Base-by-base conservation (phyloP, 1,140 invertebrate genomes). In the Caenorhabditis inopinata region DNA sequence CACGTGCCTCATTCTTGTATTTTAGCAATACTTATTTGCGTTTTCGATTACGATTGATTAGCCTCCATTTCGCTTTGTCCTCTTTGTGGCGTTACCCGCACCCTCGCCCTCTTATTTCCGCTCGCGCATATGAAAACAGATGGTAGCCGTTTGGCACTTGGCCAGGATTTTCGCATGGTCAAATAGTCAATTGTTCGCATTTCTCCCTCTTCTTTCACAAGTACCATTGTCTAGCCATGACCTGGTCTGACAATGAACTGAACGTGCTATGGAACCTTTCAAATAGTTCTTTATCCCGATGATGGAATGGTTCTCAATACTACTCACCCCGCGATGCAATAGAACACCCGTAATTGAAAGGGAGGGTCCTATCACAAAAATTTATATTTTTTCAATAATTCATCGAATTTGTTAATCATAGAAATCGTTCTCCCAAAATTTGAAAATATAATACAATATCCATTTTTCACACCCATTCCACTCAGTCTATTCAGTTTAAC, bases 21-120 rank as follows among this genome's bases (percentile, higher is more conserved):
- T 42, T 42, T 42, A 42, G 6, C 14, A 42, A n/a, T n/a, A n/a
- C n/a, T 42, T 42, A 42, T 68, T 68, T 68, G 58, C 35, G 9
- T 68, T 68, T 18, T 7, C 23, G 25, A 68, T 68, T 68, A 68
- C 53, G 32, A 68, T 68, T 68, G 58, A 68, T 68, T 68, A 68
- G 58, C 32, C 58, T 68, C 58, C 16, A 68, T 68, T 68, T 68
- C 58, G 23, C 1, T 68, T 38, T 68, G 32, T 16, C n/a, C 14
- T 35, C 53, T 32, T 21, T 14, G 18, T 32, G 11, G 16, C 27
- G n/a, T n/a, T 51, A 7, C n/a, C 18, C 27, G 9, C 23, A 18
- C 32, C 5, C 32, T 16, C 32, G 25, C 48, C 18, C 51, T 32
- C 16, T 58, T 29, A 58, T 68, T 68, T 68, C 58, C 58, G 58